These are phyloP conservation scores for Notothenia rossii DNA, from an alignment of 2,113 vertebrate species.

Conservation along the genomic window DNA sequence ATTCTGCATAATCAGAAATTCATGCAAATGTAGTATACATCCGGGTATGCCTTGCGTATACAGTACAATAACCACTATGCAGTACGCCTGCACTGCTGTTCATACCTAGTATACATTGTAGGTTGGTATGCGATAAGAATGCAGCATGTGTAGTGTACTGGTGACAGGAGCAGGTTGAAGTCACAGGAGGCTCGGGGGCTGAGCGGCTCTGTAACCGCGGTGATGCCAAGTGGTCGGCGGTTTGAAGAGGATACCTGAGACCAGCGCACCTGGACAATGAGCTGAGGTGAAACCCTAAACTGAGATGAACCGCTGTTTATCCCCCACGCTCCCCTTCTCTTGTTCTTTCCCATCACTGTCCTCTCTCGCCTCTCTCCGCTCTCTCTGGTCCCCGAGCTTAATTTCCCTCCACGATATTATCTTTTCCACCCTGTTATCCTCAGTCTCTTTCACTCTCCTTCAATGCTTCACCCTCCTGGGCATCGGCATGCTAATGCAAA, in stretches of 20 bases:
- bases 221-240: constrained; percentile 80
- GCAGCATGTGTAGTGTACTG: constrained; percentile 24
- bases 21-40: no score
- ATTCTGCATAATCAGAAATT: no score
- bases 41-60: no score
- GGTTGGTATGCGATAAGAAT: no score
- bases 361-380: constrained; percentile 36
- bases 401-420: constrained; percentile 51
- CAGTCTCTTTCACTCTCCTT: constrained; percentile 19
- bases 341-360: constrained; percentile 70
- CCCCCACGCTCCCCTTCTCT: constrained; percentile 67
- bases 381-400: constrained; percentile 42
- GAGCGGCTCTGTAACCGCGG: constrained; percentile 70
- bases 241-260: constrained; percentile 86
- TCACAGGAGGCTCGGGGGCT: constrained; percentile 74
- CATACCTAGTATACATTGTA: no score
- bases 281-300: constrained; percentile 85
- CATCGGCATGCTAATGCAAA: constrained; percentile 50
- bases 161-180: constrained; percentile 45
- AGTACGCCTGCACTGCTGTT: no score
- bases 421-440: constrained; percentile 33
- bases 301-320: constrained; percentile 75
- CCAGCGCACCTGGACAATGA: constrained; percentile 84
- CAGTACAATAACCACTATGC: no score
- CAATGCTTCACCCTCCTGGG: constrained; percentile 32